Base-by-base conservation (phyloP, 1,140 invertebrate genomes). In the Eulimnadia texana region DNA sequence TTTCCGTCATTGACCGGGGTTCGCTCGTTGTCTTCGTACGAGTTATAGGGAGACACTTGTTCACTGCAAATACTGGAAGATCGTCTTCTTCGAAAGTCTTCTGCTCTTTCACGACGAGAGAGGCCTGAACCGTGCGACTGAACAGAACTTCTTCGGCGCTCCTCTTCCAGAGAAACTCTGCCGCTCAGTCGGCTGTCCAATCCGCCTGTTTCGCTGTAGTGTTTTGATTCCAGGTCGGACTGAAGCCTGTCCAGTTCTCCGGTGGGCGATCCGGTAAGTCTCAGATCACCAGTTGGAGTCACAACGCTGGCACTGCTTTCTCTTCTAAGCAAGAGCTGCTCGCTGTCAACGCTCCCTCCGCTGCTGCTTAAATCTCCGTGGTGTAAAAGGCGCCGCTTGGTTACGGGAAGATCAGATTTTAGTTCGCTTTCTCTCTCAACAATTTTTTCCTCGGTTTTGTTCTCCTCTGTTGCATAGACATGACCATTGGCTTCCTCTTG, bases 391-490 rank as follows among this genome's bases (percentile, higher is more conserved):
- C 33, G 33, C 16, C 33, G 33, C 16, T 42, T 42, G 33, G 33
- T 42, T 16, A 11, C 52, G 20, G 22, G 22, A 13, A 23, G 20
- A 11, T 54, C 52, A 1, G 11, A 28, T 53, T 61, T 61, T 49
- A 50, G 25, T 23, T 50, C 33, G 27, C 2, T 28, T 2, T 61
- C 27, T 16, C 9, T 1, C 47, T 60, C 47, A 22, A 3, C 20
- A 54, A 60, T 13, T 19, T 60, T 64, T 28, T 67, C 67, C 64
- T 66, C 67, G 47, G 67, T 64, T 22, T 67, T 65, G 28, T 66
- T 66, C 20, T 64, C 64, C 42, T 52, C 50, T 16, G 25, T 59
- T 25, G 60, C 56, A 60, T 16, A 55, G 20, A 62, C 47, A 11
- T 23, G 50, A 23, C 58, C 65, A 13, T 62, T 54, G n/a, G 62